Conservation (phyloP, 2,113 vertebrate genomes). For the Eulacestoma nigropectus region DNA sequence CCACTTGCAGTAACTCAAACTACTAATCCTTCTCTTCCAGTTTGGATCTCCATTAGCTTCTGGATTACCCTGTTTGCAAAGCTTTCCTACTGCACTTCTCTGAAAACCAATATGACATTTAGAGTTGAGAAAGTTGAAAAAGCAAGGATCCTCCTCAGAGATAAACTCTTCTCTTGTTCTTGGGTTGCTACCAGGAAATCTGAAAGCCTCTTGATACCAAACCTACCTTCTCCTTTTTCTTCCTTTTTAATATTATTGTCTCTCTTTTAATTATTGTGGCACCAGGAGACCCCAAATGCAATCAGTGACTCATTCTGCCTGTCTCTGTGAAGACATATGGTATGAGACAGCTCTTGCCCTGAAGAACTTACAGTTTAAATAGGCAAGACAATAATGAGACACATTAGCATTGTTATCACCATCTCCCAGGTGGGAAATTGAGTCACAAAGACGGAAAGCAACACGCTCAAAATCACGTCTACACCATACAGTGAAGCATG, state of each 20-base stretch:
- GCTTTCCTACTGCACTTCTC: not conserved
- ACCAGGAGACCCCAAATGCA: conserved; percentile 57
- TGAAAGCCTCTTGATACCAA: conserved; percentile 5
- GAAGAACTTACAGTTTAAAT: conserved; percentile 60
- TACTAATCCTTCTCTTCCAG: not conserved
- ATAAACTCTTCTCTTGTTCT: not conserved
- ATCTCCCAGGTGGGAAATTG: conserved; percentile 31
- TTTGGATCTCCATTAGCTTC: not conserved
- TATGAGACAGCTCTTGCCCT: conserved; percentile 52
- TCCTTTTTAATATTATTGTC: conserved; percentile 52
- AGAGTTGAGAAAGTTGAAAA: conserved; percentile 13
- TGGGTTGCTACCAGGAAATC: conserved; percentile 27
- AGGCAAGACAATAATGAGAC: conserved; percentile 59
- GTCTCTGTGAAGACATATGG: conserved; percentile 57
- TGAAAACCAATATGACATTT: not conserved
- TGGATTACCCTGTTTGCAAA: not conserved
- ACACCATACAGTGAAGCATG: not conserved
- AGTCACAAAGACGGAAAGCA: conserved; percentile 46
- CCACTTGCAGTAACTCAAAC: not conserved
- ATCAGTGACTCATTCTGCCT: conserved; percentile 54
- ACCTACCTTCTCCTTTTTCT: conserved; percentile 28
- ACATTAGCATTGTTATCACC: conserved; percentile 52
- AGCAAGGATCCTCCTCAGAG: not conserved
- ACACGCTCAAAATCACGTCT: conserved; percentile 7
- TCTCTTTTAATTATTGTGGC: conserved; percentile 62